Base-by-base conservation (phyloP, 2,797 vertebrate genomes). In the Enteromius mattozi region DNA sequence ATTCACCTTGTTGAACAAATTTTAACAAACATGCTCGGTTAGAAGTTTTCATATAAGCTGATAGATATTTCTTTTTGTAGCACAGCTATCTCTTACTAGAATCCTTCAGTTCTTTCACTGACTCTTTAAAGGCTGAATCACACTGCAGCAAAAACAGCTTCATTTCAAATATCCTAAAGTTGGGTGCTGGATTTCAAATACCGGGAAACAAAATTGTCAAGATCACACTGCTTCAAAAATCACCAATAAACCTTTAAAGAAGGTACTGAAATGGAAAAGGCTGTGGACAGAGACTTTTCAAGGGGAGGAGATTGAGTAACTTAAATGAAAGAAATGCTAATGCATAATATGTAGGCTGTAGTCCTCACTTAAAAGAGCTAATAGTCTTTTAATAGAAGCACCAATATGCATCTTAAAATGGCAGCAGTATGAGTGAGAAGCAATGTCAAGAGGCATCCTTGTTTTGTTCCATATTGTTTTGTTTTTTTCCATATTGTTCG, bases 201-300 rank as follows among this genome's bases (percentile, higher is more conserved):
- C 56, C 9, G 54, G 21, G 51, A 77, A 40, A 16, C 7, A 61
- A 37, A 77, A 40, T 27, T 24, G 35, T 27, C 21, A 10, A 17
- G 35, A 56, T 61, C 75, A 61, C 35, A 42, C 35, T 42, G 14
- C 75, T 61, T n/a, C 75, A 61, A 35, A 27, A 75, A 74, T 51
- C 70, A 51, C 45, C 45, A 49, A 76, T 12, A 76, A 19, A 77
- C 54, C 54, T 59, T 59, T 40, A 59, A 77, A 77, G 51, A 59
- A 27, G 21, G 51, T 40, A 27, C 1, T 61, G 54, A 77, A 59
- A 76, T 54, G 21, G 19, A 76, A 76, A 40, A 24, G 33, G 13
- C 37, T 42, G 75, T 42, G 54, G 51, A 42, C 54, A 59, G 75
- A 27, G 7, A 59, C 35, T 69, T 69, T 59, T 16, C 21, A 59